A percentile compares a stretch with the other conserved stretches of the same genome.
Evolutionary conservation across 2,888 invertebrate genomes (phyloP).

Genomic region (Hypercompe scribonia): DNA sequence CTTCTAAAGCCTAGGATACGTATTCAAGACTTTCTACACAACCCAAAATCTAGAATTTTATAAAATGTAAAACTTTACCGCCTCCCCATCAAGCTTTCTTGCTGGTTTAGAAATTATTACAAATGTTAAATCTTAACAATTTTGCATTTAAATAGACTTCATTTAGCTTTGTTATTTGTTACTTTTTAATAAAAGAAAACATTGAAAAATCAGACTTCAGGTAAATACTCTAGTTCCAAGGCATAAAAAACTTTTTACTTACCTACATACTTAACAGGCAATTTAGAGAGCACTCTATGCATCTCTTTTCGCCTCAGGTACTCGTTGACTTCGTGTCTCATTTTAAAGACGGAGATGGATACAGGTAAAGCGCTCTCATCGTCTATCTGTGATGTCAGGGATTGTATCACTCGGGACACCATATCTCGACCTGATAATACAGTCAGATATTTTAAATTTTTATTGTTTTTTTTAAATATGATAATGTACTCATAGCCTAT

Average conservation of each 20-base stretch:
- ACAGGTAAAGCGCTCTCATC: constrained; percentile 76
- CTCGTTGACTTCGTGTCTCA: constrained; percentile 82
- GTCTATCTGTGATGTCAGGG: constrained; percentile 84
- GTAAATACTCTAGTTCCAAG: background rate
- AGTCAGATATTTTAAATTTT: background rate
- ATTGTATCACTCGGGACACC: constrained; percentile 88
- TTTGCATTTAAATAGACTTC: no score
- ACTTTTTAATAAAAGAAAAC: background rate
- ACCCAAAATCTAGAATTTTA: no score
- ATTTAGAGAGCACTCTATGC: constrained; percentile 74
- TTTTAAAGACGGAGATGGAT: constrained; percentile 84
- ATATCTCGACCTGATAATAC: constrained; percentile 85
- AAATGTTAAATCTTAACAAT: no score
- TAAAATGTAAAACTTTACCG: no score
- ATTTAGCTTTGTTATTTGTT: background rate
- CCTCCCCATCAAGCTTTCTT: no score
- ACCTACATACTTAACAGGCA: constrained; percentile 83
- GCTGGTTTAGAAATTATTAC: no score
- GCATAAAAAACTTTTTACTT: constrained; percentile 23
- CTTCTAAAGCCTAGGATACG: no score
- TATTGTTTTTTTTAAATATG: no score
- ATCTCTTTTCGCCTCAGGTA: constrained; percentile 78
- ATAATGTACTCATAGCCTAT: no score
- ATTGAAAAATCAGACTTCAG: background rate
- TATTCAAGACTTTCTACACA: no score